Evolutionary conservation across 1,140 invertebrate species (phyloP), one percentile per base, ranked within the genome.

Genomic region (Amphibalanus amphitrite): DNA sequence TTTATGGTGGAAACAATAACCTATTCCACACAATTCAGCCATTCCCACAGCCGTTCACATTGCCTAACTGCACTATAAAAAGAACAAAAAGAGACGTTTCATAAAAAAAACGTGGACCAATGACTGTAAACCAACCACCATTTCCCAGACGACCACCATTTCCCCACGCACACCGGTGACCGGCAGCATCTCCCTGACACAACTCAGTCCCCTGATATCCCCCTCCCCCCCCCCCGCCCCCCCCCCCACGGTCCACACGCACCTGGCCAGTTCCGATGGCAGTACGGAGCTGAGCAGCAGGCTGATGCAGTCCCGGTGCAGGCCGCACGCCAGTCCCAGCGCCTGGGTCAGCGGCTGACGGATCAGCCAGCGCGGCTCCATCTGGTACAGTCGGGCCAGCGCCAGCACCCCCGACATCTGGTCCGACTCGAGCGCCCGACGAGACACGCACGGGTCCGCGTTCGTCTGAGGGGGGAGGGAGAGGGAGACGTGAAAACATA

Each of bases 371-470:
- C 91, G 83, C 3, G 89, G 86, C 81, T 95, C 92, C 92, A 93
- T 93, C 81, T 93, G 91, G 80, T 93, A 94, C 83, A 92, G 94
- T 74, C 92, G 86, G 70, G 92, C 88, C 67, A 94, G 80, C 74
- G 87, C 87, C 33, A 84, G 86, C 15, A 92, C 87, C 74, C 87
- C 87, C 71, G 85, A 84, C 76, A 90, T 91, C 30, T 87, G 84
- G 79, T 90, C 87, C 74, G 85, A 85, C 74, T 86, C 26, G 4
- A 65, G 64, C 64, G n/a, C 64, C 4, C 26, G 6, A 6, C 64
- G 64, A 6, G 23, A 65, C 64, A 65, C 64, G 3, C 3, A 8
- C 20, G 64, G 64, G 20, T 65, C 64, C 4, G 64, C 64, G 64
- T 26, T 23, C 64, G 64, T 65, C 64, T 65, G 64, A 6, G 64